A percentile compares a stretch with the other conserved stretches of the same genome.
Conservation (phyloP, 2,113 vertebrate species). For the Brachypodius melanocephalos region DNA sequence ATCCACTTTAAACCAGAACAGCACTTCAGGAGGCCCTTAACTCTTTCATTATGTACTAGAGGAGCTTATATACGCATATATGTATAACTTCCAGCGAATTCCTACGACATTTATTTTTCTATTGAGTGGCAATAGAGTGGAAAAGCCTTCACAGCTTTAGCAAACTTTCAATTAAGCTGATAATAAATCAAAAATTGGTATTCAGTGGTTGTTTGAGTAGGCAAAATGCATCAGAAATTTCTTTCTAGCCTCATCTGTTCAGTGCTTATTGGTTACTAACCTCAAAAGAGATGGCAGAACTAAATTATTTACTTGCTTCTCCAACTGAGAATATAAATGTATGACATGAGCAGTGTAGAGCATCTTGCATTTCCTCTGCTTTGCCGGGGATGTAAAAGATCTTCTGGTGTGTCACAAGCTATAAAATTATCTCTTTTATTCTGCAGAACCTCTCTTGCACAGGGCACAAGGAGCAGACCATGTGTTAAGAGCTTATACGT, state of each 20-base stretch:
- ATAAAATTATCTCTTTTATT: not conserved
- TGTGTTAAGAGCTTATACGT: not conserved
- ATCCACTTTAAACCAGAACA: not conserved
- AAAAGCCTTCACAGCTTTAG: not conserved
- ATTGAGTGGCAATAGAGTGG: not conserved
- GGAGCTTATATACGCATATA: not conserved
- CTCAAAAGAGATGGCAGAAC: not conserved
- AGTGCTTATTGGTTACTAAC: not conserved
- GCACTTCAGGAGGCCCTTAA: not conserved
- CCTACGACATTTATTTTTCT: not conserved
- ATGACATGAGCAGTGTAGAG: not conserved
- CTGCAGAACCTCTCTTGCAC: not conserved
- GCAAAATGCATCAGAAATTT: not conserved
- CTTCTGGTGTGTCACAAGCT: not conserved
- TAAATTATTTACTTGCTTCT: not conserved
- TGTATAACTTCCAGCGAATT: not conserved
- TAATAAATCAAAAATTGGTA: not conserved
- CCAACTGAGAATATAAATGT: not conserved
- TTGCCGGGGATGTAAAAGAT: not conserved
- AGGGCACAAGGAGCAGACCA: not conserved
- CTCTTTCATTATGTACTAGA: not conserved
- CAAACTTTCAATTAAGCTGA: not conserved
- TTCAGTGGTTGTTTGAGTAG: not conserved
- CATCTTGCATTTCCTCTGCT: not conserved
- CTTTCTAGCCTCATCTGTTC: not conserved